Evolutionary conservation across 2,113 vertebrate species (phyloP).

Genomic region (Ranitomeya variabilis): DNA sequence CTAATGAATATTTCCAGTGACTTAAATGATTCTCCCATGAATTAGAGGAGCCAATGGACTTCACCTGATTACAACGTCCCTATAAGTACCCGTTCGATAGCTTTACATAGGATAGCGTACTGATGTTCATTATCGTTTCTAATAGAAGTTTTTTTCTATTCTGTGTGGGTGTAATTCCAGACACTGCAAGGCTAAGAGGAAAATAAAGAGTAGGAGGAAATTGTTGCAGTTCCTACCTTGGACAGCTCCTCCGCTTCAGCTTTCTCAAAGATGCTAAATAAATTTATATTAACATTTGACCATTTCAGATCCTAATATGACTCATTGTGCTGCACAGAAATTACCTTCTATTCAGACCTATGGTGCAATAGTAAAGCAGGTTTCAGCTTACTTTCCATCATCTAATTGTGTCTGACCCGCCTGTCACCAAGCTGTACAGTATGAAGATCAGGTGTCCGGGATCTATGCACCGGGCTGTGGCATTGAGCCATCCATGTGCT

Average conservation of each 20-base stretch:
- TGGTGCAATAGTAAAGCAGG: constrained; percentile 59
- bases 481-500: constrained; percentile 7
- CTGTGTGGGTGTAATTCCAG: constrained; percentile 45
- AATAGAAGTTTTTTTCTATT: neutral
- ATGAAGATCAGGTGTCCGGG: constrained; percentile 40
- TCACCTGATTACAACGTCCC: neutral
- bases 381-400: constrained; percentile 69
- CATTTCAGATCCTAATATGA: constrained; percentile 11
- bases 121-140: neutral
- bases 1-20: neutral
- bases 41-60: neutral
- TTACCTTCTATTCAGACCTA: constrained; percentile 56
- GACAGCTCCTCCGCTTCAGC: constrained; percentile 62
- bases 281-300: constrained; percentile 30
- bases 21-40: neutral
- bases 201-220: constrained; percentile 31
- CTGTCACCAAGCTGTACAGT: constrained; percentile 3
- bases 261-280: constrained; percentile 45
- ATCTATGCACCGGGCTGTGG: neutral
- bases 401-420: constrained; percentile 58
- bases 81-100: neutral
- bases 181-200: constrained; percentile 33
- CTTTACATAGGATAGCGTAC: neutral
- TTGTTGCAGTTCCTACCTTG: constrained; percentile 68
- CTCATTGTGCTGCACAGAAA: constrained; percentile 37